Base-by-base conservation (phyloP, 2,888 invertebrate species). In the Phasia obesa region DNA sequence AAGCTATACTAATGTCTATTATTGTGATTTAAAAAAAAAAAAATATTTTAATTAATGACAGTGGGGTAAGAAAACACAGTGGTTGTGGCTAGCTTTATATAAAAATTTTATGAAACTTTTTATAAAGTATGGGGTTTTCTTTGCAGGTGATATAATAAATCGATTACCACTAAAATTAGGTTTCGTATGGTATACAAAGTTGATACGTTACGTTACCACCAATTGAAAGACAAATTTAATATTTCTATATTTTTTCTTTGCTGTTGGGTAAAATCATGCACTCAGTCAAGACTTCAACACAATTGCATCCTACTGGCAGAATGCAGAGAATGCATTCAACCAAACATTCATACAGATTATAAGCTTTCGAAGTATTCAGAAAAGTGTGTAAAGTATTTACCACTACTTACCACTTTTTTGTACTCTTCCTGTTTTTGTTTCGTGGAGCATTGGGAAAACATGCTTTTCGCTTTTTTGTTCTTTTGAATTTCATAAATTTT, bases 361-460 rank as follows among this genome's bases (percentile, higher is more conserved):
- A 62, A 71, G 78, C 79, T 78, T 83, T 71, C 60, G 76, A 79
- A 79, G 79, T 83, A 79, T 76, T 79, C 75, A 31, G 62, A 71
- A 69, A 71, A 71, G 75, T 83, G 75, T 83, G 83, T 60, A 76
- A 83, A 83, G 83, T 83, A 83, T 83, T 79, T 83, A 83, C 79
- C 83, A 79, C 83, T 83, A 76, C 79, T 83, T 83, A 74, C 73
- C 67, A 74, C 73, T 79, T 73, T 35, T 79, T 76, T 19, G 53
- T 53, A 35, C 19, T 19, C 31, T 64, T 73, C 49, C 23, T 13
- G 9, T 42, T 64, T 51, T 73, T 59, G 19, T 62, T 59, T 44
- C 25, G 42, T 31, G 31, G n/a, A 60, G 73, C 79, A 67, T 65
- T 73, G 73, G 73, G 73, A 74, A 74, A 79, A 73, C 73, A 80